Conservation (phyloP, 2,113 vertebrate species). For the Pachypanchax playfairii region DNA sequence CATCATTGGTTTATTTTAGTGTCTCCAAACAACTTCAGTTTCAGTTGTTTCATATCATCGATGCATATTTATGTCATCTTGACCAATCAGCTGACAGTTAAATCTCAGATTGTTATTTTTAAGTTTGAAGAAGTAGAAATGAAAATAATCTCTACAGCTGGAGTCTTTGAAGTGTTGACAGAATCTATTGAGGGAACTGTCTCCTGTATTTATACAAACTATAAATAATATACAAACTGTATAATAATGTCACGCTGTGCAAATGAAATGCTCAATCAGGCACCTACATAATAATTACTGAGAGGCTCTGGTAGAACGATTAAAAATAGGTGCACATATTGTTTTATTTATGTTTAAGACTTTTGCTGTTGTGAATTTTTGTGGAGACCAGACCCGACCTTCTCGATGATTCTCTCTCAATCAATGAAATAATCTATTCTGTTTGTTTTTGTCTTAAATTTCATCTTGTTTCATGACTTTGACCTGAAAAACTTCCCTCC, state of each 20-base stretch:
- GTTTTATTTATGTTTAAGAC: not conserved
- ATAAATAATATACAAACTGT: not conserved
- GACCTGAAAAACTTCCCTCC: too few relatives aligned
- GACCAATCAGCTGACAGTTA: not conserved
- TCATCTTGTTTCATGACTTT: not conserved
- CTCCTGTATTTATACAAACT: not conserved
- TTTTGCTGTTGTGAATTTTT: not conserved
- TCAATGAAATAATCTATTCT: not conserved
- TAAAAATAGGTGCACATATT: not conserved
- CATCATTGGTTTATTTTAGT: too few relatives aligned
- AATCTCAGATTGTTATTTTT: not conserved
- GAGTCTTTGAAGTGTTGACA: not conserved
- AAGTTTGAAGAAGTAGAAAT: not conserved
- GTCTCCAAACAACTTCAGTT: too few relatives aligned
- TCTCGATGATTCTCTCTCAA: not conserved
- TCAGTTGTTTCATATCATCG: too few relatives aligned
- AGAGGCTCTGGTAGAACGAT: not conserved
- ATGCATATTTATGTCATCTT: too few relatives aligned
- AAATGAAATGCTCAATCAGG: not conserved
- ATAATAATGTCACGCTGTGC: not conserved
- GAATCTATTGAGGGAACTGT: not conserved
- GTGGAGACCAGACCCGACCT: not conserved
- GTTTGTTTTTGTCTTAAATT: not conserved
- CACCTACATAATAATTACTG: not conserved
- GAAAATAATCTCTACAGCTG: not conserved